Conservation (phyloP, 2,113 vertebrate species). For the Hiodon tergisus region DNA sequence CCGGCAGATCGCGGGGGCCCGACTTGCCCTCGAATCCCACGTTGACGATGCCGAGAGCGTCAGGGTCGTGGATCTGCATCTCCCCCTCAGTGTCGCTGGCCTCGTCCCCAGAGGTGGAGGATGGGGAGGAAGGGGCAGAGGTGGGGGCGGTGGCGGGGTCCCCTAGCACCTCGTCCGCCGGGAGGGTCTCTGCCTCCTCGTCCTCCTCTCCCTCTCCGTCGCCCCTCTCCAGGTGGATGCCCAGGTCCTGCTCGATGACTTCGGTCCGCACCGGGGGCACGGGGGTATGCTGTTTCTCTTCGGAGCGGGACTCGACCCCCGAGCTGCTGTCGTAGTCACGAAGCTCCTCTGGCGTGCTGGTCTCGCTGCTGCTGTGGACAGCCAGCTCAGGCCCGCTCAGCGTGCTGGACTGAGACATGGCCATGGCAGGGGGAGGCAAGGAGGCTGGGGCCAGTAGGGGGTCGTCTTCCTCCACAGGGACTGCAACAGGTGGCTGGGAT, state of each 20-base stretch:
- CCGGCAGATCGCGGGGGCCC: constrained; percentile 42
- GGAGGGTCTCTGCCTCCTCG: constrained; percentile 53
- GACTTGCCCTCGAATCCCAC: constrained; percentile 34
- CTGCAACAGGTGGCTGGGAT: constrained; percentile 5
- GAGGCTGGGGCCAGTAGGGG: constrained; percentile 25
- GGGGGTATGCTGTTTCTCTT: constrained; percentile 33
- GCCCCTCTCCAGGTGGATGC: constrained; percentile 40
- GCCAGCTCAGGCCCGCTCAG: constrained; percentile 58
- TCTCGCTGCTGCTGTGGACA: constrained; percentile 63
- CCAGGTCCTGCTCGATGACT: constrained; percentile 44
- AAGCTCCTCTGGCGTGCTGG: constrained; percentile 67
- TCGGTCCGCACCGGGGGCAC: constrained; percentile 39
- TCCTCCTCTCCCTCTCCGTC: constrained; percentile 43
- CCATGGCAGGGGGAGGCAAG: constrained; percentile 23
- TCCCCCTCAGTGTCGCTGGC: constrained; percentile 65
- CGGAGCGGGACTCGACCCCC: constrained; percentile 42
- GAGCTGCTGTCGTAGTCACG: constrained; percentile 56
- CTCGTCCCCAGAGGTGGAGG: constrained; percentile 60
- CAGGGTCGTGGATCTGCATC: constrained; percentile 53
- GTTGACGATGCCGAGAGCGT: constrained; percentile 9
- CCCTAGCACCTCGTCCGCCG: constrained; percentile 55
- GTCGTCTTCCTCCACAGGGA: constrained; percentile 10
- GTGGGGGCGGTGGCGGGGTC: constrained; percentile 49
- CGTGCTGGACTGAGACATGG: constrained; percentile 59
- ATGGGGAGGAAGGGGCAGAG: constrained; percentile 55